A percentile compares a stretch with the other conserved stretches of the same genome.
phyloP scores from a whole-genome alignment of 2,113 vertebrate species.

The Sarotherodon lohbergeri region DNA sequence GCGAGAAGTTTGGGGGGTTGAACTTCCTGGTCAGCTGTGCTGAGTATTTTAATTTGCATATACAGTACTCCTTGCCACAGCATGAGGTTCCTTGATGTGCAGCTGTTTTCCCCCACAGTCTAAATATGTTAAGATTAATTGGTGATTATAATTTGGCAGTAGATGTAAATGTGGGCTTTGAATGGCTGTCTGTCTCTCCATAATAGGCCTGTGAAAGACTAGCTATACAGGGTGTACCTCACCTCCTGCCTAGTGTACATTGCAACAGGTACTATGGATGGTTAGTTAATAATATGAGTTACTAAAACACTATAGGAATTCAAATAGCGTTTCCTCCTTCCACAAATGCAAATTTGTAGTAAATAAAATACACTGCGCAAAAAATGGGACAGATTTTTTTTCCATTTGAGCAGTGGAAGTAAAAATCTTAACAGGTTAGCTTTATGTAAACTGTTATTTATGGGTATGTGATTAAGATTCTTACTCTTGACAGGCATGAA shows the following conservation, averaged over 20 bases:
- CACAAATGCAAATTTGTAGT: not conserved
- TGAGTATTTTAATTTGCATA: not conserved
- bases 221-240: not conserved
- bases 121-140: not conserved
- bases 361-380: not conserved
- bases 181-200: not conserved
- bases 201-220: accelerated
- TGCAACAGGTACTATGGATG: not conserved
- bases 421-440: not conserved
- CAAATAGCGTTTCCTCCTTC: not conserved
- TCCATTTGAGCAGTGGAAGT: not conserved
- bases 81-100: not conserved
- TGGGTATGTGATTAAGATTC: not conserved
- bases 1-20: not conserved
- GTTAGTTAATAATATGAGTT: not conserved
- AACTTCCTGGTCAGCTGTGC: not conserved
- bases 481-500: not conserved
- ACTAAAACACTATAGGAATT: not conserved
- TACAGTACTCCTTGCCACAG: not conserved
- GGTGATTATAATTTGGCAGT: not conserved
- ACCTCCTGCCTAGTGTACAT: not conserved
- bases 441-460: not conserved
- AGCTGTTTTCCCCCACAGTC: not conserved
- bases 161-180: not conserved
- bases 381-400: not conserved